Evolutionary conservation across 1,140 invertebrate genomes (phyloP).

Genomic region (Ladona fulva): DNA sequence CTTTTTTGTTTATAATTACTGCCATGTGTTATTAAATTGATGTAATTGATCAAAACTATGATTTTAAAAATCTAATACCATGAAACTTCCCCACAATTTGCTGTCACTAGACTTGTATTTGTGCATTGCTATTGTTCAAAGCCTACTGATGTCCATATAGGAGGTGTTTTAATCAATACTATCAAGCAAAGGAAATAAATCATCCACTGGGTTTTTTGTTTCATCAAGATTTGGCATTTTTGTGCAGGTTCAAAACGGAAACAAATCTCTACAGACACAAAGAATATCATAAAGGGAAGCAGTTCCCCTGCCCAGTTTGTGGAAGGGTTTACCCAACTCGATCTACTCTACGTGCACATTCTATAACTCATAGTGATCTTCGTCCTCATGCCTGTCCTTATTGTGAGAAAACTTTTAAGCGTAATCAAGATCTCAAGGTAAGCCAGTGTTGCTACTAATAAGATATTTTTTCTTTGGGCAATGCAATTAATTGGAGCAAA

Average conservation of each 20-base stretch:
- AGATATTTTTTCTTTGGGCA: too few relatives aligned
- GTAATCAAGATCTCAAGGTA: conserved; percentile 64
- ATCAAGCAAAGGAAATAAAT: conserved; percentile 2
- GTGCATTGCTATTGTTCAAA: too few relatives aligned
- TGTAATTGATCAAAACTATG: too few relatives aligned
- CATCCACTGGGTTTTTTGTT: conserved; percentile 17
- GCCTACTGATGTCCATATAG: too few relatives aligned
- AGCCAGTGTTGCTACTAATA: too few relatives aligned
- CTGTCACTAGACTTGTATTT: too few relatives aligned
- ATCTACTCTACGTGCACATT: conserved; percentile 58
- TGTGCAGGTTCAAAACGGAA: conserved; percentile 57
- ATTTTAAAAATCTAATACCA: too few relatives aligned
- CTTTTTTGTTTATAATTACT: too few relatives aligned
- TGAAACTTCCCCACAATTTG: too few relatives aligned
- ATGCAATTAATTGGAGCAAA: too few relatives aligned
- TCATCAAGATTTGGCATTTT: conserved; percentile 18
- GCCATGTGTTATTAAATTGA: too few relatives aligned
- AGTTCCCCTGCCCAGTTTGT: conserved; percentile 56
- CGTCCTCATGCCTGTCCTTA: conserved; percentile 58
- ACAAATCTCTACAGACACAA: conserved; percentile 55
- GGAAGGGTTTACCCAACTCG: conserved; percentile 59
- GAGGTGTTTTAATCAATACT: too few relatives aligned
- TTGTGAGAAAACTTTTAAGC: conserved; percentile 65
- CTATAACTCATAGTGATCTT: conserved; percentile 58
- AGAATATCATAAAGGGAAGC: conserved; percentile 52